Evolutionary conservation across 2,113 vertebrate genomes (phyloP), one percentile per base, ranked within the genome.

Genomic region (Apeltes quadracus): DNA sequence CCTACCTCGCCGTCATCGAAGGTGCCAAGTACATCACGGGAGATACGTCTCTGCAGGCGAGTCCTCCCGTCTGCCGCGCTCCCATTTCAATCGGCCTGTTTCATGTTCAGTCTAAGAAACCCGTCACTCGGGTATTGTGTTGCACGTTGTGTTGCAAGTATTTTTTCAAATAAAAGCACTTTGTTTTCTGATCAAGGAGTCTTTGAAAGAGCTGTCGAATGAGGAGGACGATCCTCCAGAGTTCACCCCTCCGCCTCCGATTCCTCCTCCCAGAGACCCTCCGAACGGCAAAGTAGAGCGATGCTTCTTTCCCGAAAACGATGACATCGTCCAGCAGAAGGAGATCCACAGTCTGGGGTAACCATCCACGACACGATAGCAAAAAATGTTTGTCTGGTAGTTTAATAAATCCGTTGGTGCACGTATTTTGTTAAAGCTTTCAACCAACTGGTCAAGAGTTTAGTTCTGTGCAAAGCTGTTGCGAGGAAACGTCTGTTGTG

Each of bases 1-100:
- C 98, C 79, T 99, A 99, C 90, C 78, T 99, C 0, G 97, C 98
- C 23, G 95, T 99, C 61, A 97, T 96, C 0, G 97, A 98, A 84
- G 98, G 97, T 20, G 96, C 97, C 79, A 97, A 95, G 72, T 96
- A 95, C 91, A 97, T 98, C 78, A 95, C 95, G 92, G 98, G 96
- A 51, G 96, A 98, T 54, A 83, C 94, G 0, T 96, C 96, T 0
- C 92, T 97, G 85, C 97, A 98, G 94, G 97, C 94, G 59, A 43
- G 85, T 38, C 25, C 15, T 51, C 13, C 27, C 16, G 1, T 55
- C 25, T 4, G 6, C 38, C 38, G 3, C 14, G 23, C 15, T 54
- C 25, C 13, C 13, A 15, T 15, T 53, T 53, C 7, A 48, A 2
- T 11, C 14, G 0, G 23, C 50, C 16, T 43, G 7, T 34, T 8